A percentile compares a stretch with the other conserved stretches of the same genome.
phyloP scores from a whole-genome alignment of 1,140 invertebrate genomes.

The Drosophila burlai region DNA sequence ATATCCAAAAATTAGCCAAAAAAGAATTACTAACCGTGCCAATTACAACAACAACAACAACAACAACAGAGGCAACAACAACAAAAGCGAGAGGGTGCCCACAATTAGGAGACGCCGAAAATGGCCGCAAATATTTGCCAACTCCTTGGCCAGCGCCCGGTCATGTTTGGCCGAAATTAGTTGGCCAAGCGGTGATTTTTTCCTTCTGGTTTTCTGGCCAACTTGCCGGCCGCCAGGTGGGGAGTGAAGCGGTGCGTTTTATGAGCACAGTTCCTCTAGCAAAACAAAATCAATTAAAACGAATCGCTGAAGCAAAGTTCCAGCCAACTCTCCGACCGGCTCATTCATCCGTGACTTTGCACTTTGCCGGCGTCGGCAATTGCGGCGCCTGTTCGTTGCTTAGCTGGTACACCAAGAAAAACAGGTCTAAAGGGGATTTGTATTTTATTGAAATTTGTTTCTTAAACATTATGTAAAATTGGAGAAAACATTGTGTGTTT shows the following conservation, averaged over 20 bases:
- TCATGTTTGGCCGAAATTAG: constrained; percentile 72
- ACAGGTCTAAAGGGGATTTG: background rate
- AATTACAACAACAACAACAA: constrained; percentile 70
- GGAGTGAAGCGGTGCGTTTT: constrained; percentile 53
- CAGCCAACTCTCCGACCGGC: constrained; percentile 58
- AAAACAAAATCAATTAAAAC: constrained; percentile 81
- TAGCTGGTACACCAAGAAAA: constrained; percentile 8
- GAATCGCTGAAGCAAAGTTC: constrained; percentile 78
- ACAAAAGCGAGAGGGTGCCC: constrained; percentile 30
- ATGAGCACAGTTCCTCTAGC: constrained; percentile 53
- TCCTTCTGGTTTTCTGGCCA: constrained; percentile 19
- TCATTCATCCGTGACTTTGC: constrained; percentile 82
- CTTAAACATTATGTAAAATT: background rate
- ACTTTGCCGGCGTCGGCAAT: constrained; percentile 52
- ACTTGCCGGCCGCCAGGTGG: constrained; percentile 8
- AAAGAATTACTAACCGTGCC: constrained; percentile 55
- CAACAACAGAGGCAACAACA: background rate
- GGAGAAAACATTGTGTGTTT: background rate
- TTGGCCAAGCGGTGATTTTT: constrained; percentile 65
- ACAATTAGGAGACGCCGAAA: constrained; percentile 71
- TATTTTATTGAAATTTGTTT: background rate
- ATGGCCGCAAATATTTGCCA: constrained; percentile 73
- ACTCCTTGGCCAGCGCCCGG: constrained; percentile 55
- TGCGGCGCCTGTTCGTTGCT: constrained; percentile 38
- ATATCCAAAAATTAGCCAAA: constrained; percentile 70